Evolutionary conservation across 2,797 vertebrate genomes (phyloP), one percentile per base, ranked within the genome.

Genomic region (Hippopotamyrus pictus): DNA sequence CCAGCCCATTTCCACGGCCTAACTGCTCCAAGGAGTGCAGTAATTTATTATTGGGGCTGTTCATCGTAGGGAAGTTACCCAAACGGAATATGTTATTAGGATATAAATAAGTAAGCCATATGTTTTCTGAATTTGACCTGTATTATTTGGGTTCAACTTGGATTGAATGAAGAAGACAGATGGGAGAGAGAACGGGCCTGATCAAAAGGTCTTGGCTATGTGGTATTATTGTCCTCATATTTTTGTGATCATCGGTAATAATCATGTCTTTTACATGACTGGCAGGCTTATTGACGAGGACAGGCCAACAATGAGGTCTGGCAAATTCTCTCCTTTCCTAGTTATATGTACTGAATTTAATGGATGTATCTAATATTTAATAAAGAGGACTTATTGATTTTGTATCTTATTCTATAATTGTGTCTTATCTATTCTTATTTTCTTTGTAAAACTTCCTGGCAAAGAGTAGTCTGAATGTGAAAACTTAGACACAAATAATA

Each of bases 51-150:
- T n/a, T 79, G 33, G 37, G 37, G n/a, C 19, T 46, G 41, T 46
- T 46, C 41, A 46, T 79, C 17, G 17, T 41, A 44, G 76, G 76
- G 76, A 79, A 46, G 17, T 79, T 19, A n/a, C 76, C 76, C 76
- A 79, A 79, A 79, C 37, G 76, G 76, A 79, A 79, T 79, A 41
- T 41, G 76, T 46, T 79, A 79, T 79, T 46, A 79, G 76, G 76
- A 9, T 79, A 46, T 79, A 79, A 79, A 79, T 79, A 79, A 79
- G 76, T 79, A n/a, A 79, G 76, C 76, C 76, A 84, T 84, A 84
- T 84, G 82, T 25, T 84, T 84, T 51, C 82, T 84, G 82, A 84
- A 84, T 84, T 50, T 84, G 44, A 84, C 48, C 82, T 25, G 82
- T 46, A 84, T 84, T 84, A 84, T 51, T 51, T 48, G 82, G n/a